Percentiles rank a stretch among this genome's conserved stretches.
Evolutionary conservation across 2,888 invertebrate genomes (phyloP).

Genomic region (Cerceris rybyensis): DNA sequence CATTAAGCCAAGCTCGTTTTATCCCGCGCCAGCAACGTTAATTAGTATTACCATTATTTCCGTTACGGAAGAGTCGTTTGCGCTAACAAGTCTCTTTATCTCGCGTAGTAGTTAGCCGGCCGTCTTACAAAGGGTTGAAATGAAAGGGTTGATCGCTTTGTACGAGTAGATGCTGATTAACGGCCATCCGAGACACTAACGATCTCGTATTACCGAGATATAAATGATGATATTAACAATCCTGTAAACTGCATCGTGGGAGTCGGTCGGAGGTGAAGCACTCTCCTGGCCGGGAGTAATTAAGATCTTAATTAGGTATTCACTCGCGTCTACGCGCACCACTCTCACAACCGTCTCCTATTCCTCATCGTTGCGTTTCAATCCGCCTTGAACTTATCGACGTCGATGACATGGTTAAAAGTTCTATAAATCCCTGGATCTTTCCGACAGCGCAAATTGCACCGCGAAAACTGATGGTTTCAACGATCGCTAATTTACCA

Average conservation of each 20-base stretch:
- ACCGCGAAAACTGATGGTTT: constrained; percentile 17
- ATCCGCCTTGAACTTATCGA: constrained; percentile 29
- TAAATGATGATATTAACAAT: constrained; percentile 76
- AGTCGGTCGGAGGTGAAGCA: constrained; percentile 75
- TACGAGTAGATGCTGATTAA: constrained; percentile 64
- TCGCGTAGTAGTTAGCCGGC: constrained; percentile 24
- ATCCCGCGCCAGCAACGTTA: background rate
- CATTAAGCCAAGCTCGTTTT: background rate
- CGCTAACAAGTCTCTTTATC: constrained; percentile 44
- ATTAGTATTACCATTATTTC: constrained; percentile 14
- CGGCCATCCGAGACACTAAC: constrained; percentile 64
- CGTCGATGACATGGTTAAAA: constrained; percentile 42
- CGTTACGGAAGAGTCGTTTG: constrained; percentile 15
- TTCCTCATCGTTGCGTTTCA: constrained; percentile 9
- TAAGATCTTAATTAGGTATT: constrained; percentile 80
- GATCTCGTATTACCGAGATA: constrained; percentile 68
- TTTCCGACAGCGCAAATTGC: constrained; percentile 41
- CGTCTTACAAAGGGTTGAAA: constrained; percentile 57
- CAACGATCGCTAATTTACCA: constrained; percentile 36
- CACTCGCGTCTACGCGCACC: constrained; percentile 65
- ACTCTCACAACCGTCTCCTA: constrained; percentile 46
- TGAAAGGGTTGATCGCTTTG: constrained; percentile 61
- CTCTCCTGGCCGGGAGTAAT: constrained; percentile 70
- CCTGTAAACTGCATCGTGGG: constrained; percentile 76
- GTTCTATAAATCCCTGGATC: constrained; percentile 49